Percentiles rank a stretch among this genome's conserved stretches.
Conservation (phyloP, 2,888 invertebrate genomes). For the Tenthredo distinguenda region DNA sequence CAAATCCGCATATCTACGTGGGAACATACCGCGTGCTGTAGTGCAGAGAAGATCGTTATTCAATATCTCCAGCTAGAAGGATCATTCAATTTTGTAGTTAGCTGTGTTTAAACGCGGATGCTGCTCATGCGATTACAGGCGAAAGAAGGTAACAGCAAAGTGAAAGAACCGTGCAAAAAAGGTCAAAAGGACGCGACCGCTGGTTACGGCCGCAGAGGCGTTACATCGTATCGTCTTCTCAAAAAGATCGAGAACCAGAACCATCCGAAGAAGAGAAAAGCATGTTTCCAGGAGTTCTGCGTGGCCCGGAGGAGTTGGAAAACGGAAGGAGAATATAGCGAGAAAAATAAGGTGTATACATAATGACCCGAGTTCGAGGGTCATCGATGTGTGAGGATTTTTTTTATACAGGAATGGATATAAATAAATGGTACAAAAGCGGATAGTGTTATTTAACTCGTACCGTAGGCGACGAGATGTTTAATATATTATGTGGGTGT, state of each 20-base stretch:
- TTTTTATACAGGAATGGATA: not conserved
- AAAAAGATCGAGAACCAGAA: not conserved
- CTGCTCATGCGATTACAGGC: not conserved
- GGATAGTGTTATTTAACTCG: not conserved
- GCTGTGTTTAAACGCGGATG: not conserved
- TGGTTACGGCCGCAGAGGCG: slow-evolving; percentile 10
- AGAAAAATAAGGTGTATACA: not conserved
- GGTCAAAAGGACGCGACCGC: slow-evolving; percentile 46
- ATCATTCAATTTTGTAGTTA: not conserved
- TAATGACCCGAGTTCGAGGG: not conserved
- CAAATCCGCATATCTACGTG: not conserved
- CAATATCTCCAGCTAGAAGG: not conserved
- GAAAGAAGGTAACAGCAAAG: slow-evolving; percentile 14
- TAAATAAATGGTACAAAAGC: not conserved
- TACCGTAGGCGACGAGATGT: slow-evolving; percentile 36
- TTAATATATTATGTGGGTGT: slow-evolving; percentile 28
- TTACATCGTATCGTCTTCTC: not conserved
- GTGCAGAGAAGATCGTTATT: not conserved
- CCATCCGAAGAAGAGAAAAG: not conserved
- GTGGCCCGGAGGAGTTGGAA: not conserved
- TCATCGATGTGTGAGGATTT: not conserved
- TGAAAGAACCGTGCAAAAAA: slow-evolving; percentile 39
- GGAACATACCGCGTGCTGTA: not conserved
- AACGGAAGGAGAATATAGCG: not conserved
- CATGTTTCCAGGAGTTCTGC: not conserved